Conservation (phyloP, 2,113 vertebrate genomes). For the Butorides virescens region DNA sequence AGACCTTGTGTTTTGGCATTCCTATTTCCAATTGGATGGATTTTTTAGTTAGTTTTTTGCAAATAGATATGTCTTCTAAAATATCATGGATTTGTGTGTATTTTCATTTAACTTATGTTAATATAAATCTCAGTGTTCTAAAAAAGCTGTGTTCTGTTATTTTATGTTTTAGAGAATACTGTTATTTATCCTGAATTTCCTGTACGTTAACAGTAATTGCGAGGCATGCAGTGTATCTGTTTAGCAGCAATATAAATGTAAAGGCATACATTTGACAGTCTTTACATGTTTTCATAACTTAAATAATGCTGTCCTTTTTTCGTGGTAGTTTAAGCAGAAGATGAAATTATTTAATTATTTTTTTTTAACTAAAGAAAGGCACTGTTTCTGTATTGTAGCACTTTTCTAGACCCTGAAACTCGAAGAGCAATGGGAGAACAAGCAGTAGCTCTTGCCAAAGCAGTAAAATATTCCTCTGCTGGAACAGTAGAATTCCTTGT, state of each 20-base stretch:
- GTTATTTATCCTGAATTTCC: neutral
- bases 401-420: slow-evolving; percentile 88
- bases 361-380: neutral
- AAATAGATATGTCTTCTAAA: neutral
- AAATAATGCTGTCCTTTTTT: neutral
- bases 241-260: neutral
- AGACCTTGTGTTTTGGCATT: neutral
- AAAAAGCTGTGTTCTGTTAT: neutral
- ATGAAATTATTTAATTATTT: neutral
- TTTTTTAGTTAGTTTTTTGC: neutral
- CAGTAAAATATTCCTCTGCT: slow-evolving; percentile 94
- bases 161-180: neutral
- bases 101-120: neutral
- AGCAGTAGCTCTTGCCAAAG: slow-evolving; percentile 92
- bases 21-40: neutral
- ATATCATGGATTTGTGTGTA: neutral
- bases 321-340: neutral
- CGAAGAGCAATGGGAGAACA: slow-evolving; percentile 94
- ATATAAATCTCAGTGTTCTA: neutral
- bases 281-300: neutral
- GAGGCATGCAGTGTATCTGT: neutral
- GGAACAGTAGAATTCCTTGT: slow-evolving; percentile 98
- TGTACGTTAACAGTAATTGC: neutral
- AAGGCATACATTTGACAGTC: neutral
- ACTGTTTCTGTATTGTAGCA: slow-evolving; percentile 75